Base-by-base conservation (phyloP, 35 echinoderm and acorn worm species). In the Strongylocentrotus purpuratus region DNA sequence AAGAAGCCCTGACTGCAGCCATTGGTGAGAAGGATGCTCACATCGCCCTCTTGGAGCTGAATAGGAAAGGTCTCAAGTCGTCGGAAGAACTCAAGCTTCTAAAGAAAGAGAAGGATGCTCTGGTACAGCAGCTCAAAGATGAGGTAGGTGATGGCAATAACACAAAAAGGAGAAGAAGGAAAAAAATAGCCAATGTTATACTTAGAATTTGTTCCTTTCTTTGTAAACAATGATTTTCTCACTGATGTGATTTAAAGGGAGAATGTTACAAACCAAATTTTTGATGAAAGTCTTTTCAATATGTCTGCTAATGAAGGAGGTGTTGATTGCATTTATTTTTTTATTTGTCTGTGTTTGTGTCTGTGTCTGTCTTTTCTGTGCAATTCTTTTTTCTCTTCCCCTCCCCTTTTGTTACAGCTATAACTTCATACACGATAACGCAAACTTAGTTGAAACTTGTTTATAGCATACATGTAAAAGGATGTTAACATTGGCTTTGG, bases 11-110 rank as follows among this genome's bases (percentile, higher is more conserved):
- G 14, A 96, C 97, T 85, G 98, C 98, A 91, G 97, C 98, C 18
- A 99, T 99, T 33, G 97, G 97, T 93, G 98, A 99, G 93, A 99
- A 98, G 86, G 98, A 98, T 97, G 97, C 98, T 20, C 97, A 99
- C 58, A 99, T 99, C 46, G 98, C 98, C 58, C 94, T 99, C 31
- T 86, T 99, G 15, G 98, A 99, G 46, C 94, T 99, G 61, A 97
- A 96, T 96, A 96, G 96, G 65, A 98, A 97, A 87, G 95, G 95
- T 92, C 92, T 95, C 33, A 99, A 99, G 94, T 86, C 97, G n/a
- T 97, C 96, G 8, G 98, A 99, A 60, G 98, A 99, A 97, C 95
- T 99, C 47, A 96, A 96, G 22, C 89, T 85, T 71, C 97, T 99
- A n/a, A 99, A 97, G 61, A 97, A 97, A 78, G 98, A 99, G 86